phyloP scores from a whole-genome alignment of 2,797 vertebrate species.

The Avahi laniger region DNA sequence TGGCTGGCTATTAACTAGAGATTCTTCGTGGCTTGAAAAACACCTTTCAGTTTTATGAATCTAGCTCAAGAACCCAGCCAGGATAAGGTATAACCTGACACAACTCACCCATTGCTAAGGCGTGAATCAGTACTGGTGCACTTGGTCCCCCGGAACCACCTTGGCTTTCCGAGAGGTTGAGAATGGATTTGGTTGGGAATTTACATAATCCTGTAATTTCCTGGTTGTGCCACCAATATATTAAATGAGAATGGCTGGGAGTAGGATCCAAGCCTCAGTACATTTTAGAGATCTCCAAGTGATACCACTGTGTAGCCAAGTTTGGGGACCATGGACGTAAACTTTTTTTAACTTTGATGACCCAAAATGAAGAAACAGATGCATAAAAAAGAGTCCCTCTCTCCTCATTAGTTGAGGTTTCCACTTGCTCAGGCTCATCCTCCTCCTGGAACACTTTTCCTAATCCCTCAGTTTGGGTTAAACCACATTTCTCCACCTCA shows the following conservation, averaged over 20 bases:
- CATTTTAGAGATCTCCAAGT: neutral
- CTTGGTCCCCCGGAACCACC: neutral
- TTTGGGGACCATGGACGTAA: neutral
- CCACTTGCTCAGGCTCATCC: neutral
- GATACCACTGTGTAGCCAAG: neutral
- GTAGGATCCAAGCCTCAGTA: neutral
- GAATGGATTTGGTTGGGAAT: neutral
- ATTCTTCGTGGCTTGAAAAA: conserved; percentile 34
- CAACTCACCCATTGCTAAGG: neutral
- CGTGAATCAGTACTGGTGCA: neutral
- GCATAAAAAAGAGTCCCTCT: neutral
- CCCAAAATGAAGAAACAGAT: neutral
- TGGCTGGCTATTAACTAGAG: neutral
- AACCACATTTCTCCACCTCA: neutral
- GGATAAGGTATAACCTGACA: neutral
- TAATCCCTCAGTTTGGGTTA: neutral
- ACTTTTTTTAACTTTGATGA: neutral
- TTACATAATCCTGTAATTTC: neutral
- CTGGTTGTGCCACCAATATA: neutral
- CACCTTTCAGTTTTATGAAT: neutral
- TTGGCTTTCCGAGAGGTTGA: neutral
- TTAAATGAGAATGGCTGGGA: neutral
- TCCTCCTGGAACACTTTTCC: neutral
- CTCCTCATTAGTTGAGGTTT: neutral
- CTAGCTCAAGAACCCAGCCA: neutral